Evolutionary conservation across 2,797 vertebrate species (phyloP).

Genomic region (Tapera naevia): DNA sequence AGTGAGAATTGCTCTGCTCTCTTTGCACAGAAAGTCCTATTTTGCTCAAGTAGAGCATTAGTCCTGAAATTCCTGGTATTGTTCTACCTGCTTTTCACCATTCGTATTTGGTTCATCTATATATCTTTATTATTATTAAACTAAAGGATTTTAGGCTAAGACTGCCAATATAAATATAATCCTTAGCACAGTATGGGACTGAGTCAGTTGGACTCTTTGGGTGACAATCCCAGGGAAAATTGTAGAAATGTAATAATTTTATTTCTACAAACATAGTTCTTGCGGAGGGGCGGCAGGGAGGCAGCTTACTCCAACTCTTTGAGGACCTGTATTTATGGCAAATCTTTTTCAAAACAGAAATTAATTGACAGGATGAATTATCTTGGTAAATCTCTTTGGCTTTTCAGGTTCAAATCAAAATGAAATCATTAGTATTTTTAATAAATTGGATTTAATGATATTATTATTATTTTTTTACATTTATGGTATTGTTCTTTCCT

Average conservation of each 20-base stretch:
- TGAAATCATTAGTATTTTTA: not conserved
- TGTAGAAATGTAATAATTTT: not conserved
- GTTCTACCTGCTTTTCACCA: not conserved
- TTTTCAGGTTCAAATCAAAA: not conserved
- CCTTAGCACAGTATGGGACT: too few species aligned
- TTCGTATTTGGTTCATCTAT: not conserved
- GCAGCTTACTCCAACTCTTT: not conserved
- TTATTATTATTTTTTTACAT: not conserved
- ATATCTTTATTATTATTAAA: not conserved
- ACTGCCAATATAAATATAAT: not conserved
- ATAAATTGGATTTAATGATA: not conserved
- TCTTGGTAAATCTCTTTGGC: not conserved
- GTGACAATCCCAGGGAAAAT: not conserved
- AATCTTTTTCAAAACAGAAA: not conserved
- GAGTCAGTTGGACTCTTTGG: not conserved
- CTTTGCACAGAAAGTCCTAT: not conserved
- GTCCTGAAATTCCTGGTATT: not conserved
- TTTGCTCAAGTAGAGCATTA: not conserved
- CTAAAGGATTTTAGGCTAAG: not conserved
- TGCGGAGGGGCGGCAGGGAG: not conserved
- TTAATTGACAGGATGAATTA: not conserved
- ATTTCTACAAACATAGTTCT: not conserved
- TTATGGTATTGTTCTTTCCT: not conserved
- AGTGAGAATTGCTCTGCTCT: not conserved
- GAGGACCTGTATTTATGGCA: not conserved